These are phyloP conservation scores for Muschampia plurimacula DNA, from an alignment of 2,888 invertebrate species.

Conservation along the genomic window DNA sequence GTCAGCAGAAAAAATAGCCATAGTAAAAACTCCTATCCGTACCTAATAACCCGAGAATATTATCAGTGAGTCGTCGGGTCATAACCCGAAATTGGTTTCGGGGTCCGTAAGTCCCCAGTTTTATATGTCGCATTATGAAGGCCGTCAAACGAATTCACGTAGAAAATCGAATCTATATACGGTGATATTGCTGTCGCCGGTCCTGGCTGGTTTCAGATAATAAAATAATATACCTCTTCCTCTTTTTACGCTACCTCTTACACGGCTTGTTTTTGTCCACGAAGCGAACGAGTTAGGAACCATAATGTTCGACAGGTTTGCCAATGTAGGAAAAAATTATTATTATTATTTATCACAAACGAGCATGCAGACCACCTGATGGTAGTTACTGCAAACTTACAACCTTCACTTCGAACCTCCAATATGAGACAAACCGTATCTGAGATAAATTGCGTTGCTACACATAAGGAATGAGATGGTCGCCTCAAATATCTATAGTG, in stretches of 20 bases:
- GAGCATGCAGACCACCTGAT: no score
- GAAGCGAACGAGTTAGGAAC: conserved; percentile 23
- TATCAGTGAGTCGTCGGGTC: conserved; percentile 86
- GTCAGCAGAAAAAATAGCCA: conserved; percentile 85
- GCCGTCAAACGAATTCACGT: conserved; percentile 87
- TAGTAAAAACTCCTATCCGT: conserved; percentile 85
- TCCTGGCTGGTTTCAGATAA: conserved; percentile 81
- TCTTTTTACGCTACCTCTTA: conserved; percentile 71
- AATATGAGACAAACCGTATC: no score
- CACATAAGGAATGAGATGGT: no score
- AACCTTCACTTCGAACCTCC: no score
- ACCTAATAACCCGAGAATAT: conserved; percentile 86
- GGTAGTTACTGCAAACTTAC: no score
- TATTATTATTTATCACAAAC: no score
- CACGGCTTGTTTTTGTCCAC: conserved; percentile 53
- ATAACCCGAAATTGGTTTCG: conserved; percentile 87
- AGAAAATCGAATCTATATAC: conserved; percentile 87
- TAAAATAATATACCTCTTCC: conserved; percentile 86
- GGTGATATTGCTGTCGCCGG: conserved; percentile 80
- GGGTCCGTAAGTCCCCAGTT: conserved; percentile 86
- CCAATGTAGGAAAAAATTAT: no score
- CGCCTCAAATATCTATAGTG: no score
- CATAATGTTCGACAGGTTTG: no score
- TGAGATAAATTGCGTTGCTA: no score
- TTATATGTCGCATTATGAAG: conserved; percentile 87